Conservation (phyloP, 53 echinoderm and acorn worm genomes). For the Henricia sp. region DNA sequence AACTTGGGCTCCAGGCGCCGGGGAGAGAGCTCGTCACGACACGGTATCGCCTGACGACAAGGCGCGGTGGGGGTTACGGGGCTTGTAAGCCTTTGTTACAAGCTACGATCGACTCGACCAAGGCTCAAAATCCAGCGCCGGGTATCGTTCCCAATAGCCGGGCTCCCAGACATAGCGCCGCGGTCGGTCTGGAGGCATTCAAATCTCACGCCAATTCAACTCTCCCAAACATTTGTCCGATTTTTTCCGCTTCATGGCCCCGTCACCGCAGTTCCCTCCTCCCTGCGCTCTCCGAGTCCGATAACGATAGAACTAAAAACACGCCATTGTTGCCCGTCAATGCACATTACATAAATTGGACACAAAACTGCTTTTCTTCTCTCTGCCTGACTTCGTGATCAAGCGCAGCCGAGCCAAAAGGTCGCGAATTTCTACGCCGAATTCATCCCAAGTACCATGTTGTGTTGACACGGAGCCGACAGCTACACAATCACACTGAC, state of each 20-base stretch:
- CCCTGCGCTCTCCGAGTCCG: neutral
- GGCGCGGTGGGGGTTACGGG: constrained; percentile 24
- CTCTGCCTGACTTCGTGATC: constrained; percentile 48
- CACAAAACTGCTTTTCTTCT: constrained; percentile 30
- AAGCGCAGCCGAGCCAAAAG: constrained; percentile 29
- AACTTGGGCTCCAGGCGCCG: constrained; percentile 50
- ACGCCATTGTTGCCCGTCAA: constrained; percentile 20
- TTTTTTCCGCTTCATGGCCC: constrained; percentile 2
- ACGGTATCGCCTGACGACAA: constrained; percentile 47
- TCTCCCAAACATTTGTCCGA: neutral
- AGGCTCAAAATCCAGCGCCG: too few relatives aligned
- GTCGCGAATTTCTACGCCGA: constrained; percentile 37
- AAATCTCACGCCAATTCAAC: constrained; percentile 43
- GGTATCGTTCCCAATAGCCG: constrained; percentile 25
- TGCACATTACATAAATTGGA: constrained; percentile 53
- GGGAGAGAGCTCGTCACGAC: constrained; percentile 13
- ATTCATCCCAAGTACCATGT: constrained; percentile 7
- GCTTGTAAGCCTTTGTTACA: constrained; percentile 7
- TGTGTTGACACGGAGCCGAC: constrained; percentile 19
- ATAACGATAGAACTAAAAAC: neutral
- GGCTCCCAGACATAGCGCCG: constrained; percentile 27
- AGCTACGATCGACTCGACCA: too few relatives aligned
- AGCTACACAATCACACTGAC: constrained; percentile 16
- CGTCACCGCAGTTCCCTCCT: neutral
- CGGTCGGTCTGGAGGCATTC: constrained; percentile 53